Percentiles rank a stretch among this genome's conserved stretches.
These are phyloP conservation scores for Typhlomys cinereus DNA, from an alignment of 2,113 vertebrate genomes.

Conservation along the genomic window DNA sequence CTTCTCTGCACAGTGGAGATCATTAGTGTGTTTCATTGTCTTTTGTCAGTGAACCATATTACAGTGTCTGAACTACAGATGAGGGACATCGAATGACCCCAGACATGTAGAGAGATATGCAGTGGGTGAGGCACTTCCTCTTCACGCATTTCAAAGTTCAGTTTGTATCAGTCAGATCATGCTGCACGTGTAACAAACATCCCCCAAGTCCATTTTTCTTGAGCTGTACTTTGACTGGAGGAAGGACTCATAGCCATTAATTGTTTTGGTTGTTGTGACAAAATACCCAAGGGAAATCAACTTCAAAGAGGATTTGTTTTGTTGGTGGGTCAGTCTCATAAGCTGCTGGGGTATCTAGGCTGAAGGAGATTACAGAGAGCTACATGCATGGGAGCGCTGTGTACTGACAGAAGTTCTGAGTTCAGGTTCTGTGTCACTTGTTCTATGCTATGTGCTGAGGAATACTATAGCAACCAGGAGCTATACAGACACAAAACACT, in stretches of 20 bases:
- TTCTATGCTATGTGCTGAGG: not conserved
- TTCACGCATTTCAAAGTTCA: not conserved
- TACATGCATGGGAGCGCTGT: not conserved
- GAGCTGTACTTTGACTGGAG: not conserved
- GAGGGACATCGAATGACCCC: not conserved
- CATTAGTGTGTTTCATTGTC: not conserved
- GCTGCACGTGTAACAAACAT: not conserved
- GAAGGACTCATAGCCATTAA: not conserved
- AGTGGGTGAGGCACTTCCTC: not conserved
- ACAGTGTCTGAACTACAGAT: not conserved
- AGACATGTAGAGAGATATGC: not conserved
- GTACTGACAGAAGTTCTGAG: not conserved
- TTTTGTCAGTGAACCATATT: not conserved
- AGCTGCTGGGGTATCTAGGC: not conserved
- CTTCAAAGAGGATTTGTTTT: not conserved
- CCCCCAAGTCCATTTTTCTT: not conserved
- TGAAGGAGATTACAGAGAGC: not conserved
- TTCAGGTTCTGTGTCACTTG: not conserved
- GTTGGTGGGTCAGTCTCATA: not conserved
- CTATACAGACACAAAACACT: not conserved
- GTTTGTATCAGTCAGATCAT: not conserved
- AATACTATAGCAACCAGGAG: not conserved
- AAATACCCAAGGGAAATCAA: not conserved
- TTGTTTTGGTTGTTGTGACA: not conserved
- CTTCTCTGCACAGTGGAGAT: not conserved